phyloP scores from a whole-genome alignment of 2,113 vertebrate species.

The Brachionichthys hirsutus region DNA sequence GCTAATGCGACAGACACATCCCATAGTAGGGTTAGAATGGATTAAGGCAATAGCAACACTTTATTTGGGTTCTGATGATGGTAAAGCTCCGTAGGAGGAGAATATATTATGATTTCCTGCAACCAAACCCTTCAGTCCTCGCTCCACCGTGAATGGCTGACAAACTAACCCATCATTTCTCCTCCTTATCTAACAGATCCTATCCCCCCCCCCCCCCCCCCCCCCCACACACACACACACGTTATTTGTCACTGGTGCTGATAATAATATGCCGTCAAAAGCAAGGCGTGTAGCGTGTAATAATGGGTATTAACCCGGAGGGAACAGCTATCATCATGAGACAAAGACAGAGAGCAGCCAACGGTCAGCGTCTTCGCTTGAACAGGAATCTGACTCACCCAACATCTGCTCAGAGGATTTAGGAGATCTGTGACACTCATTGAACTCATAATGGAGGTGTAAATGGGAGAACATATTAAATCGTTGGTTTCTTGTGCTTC shows the following conservation, averaged over 20 bases:
- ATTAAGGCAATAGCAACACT: background rate
- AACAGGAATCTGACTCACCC: conserved; percentile 55
- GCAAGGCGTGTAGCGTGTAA: conserved; percentile 42
- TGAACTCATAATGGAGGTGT: conserved; percentile 31
- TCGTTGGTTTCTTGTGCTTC: conserved; percentile 24
- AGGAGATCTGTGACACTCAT: conserved; percentile 33
- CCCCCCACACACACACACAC: no score
- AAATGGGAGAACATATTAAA: conserved; percentile 19
- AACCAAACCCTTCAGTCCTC: background rate
- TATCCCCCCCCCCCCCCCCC: conserved; percentile 22
- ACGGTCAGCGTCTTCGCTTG: conserved; percentile 35
- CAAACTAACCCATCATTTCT: conserved; percentile 29
- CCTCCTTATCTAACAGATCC: conserved; percentile 15
- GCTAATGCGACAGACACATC: conserved; percentile 1
- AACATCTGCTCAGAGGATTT: conserved; percentile 48
- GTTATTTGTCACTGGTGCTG: conserved; percentile 29
- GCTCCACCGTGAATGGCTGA: conserved; percentile 12
- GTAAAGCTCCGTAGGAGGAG: background rate
- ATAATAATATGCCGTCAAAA: conserved; percentile 59
- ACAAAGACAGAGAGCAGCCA: conserved; percentile 39
- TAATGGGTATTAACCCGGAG: conserved; percentile 61
- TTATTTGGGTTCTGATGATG: background rate
- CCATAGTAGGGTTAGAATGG: background rate
- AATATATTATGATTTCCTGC: background rate
- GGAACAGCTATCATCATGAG: conserved; percentile 54